These are phyloP conservation scores for Brachypteracias leptosomus DNA, from an alignment of 2,113 vertebrate species.

Conservation along the genomic window DNA sequence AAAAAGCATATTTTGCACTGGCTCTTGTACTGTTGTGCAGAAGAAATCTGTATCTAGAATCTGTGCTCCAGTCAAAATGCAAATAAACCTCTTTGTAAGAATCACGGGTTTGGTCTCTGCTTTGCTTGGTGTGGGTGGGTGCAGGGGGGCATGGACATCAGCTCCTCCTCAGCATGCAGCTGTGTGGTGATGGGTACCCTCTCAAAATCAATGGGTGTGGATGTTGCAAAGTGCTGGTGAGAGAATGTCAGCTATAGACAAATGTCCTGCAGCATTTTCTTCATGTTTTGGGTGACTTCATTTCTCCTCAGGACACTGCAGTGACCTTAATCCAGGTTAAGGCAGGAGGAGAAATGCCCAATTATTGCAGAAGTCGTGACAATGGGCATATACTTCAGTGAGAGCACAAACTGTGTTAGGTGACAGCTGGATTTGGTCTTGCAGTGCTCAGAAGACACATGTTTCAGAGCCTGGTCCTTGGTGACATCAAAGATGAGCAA, in stretches of 20 bases:
- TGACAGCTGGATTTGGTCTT: background rate
- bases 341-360: background rate
- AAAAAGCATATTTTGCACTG: constrained; percentile 78
- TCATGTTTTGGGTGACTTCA: background rate
- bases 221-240: background rate
- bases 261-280: background rate
- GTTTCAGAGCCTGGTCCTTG: background rate
- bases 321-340: background rate
- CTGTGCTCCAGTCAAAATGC: constrained; percentile 72
- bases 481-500: background rate
- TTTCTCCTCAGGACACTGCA: background rate
- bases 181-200: background rate
- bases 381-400: background rate
- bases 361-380: background rate
- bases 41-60: constrained; percentile 66
- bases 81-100: constrained; percentile 81
- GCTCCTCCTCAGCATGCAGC: background rate
- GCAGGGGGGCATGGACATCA: accelerated
- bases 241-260: background rate
- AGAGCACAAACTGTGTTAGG: background rate
- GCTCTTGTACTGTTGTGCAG: constrained; percentile 68
- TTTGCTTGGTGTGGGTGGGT: background rate
- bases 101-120: background rate
- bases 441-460: background rate
- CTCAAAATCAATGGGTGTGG: background rate